phyloP scores from a whole-genome alignment of 2,113 vertebrate species.

The Amblyopsis rosae region DNA sequence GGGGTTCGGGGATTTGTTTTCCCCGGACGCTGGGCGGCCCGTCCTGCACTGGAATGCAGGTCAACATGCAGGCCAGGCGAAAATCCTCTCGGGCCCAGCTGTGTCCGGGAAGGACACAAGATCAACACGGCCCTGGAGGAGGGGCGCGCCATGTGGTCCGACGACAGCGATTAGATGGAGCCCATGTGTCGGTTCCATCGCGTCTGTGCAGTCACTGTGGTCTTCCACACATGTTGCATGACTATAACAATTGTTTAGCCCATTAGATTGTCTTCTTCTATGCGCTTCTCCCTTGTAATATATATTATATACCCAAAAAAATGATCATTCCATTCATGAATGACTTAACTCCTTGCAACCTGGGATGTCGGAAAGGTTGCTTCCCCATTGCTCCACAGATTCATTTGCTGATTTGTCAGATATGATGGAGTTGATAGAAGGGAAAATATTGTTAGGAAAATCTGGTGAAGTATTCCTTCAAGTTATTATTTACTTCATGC shows the following conservation, averaged over 20 bases:
- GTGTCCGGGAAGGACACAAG: slow-evolving; percentile 89
- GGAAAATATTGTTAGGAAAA: too few relatives aligned
- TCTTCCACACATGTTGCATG: slow-evolving; percentile 13
- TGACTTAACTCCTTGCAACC: too few relatives aligned
- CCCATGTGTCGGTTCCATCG: neutral
- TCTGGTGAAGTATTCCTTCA: too few relatives aligned
- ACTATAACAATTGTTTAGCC: slow-evolving; percentile 4
- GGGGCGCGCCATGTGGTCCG: slow-evolving; percentile 83
- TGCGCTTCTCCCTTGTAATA: neutral
- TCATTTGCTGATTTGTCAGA: too few relatives aligned
- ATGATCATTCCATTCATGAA: slow-evolving; percentile 9
- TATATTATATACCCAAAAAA: too few relatives aligned
- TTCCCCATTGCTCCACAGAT: too few relatives aligned
- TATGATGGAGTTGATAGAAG: too few relatives aligned
- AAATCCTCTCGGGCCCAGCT: slow-evolving; percentile 90
- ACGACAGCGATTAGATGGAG: slow-evolving; percentile 77
- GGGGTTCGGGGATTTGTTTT: slow-evolving; percentile 90
- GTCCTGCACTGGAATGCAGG: slow-evolving; percentile 88
- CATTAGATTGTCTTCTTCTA: neutral
- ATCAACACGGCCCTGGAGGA: slow-evolving; percentile 87
- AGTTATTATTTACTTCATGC: too few relatives aligned
- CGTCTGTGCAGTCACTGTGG: slow-evolving; percentile 28
- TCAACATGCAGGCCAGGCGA: slow-evolving; percentile 92
- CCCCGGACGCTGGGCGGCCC: slow-evolving; percentile 85
- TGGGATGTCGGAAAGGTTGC: too few relatives aligned